These are phyloP conservation scores for Chrysotoxum bicinctum DNA, from an alignment of 2,888 invertebrate species.

Conservation along the genomic window DNA sequence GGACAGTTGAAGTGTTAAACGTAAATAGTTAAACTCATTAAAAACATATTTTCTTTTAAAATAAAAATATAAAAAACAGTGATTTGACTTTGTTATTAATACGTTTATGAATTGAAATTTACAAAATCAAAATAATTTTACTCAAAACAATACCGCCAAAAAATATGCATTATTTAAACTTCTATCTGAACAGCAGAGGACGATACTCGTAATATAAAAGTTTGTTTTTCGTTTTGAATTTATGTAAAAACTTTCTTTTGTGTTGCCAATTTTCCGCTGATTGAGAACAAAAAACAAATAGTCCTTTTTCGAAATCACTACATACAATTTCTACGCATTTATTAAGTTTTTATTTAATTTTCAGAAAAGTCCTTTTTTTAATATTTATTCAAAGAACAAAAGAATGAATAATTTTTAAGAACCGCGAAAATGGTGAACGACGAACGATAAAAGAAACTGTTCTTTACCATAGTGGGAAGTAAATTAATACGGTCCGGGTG, in stretches of 20 bases:
- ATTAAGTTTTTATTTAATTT: constrained; percentile 24
- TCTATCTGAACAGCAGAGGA: not conserved
- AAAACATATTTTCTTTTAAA: not conserved
- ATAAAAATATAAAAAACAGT: not conserved
- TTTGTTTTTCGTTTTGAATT: constrained; percentile 57
- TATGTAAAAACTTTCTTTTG: constrained; percentile 39
- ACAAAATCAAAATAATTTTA: not conserved
- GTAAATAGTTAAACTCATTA: not conserved
- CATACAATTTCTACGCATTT: constrained; percentile 47
- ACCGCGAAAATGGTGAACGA: constrained; percentile 68
- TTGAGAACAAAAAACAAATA: constrained; percentile 35
- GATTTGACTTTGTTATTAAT: not conserved
- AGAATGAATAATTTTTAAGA: constrained; percentile 46
- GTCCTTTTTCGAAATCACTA: constrained; percentile 62
- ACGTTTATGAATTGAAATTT: constrained; percentile 48
- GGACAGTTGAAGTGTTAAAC: too few species aligned
- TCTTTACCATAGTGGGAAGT: constrained; percentile 51
- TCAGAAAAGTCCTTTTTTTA: constrained; percentile 1
- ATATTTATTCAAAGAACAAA: not conserved
- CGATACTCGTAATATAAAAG: too few species aligned
- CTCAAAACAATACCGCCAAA: constrained; percentile 9
- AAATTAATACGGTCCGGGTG: constrained; percentile 46
- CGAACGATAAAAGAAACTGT: constrained; percentile 61
- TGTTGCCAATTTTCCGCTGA: constrained; percentile 5
- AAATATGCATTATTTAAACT: not conserved